Evolutionary conservation across 1,140 invertebrate species (phyloP).

Genomic region (Drosophila orena): DNA sequence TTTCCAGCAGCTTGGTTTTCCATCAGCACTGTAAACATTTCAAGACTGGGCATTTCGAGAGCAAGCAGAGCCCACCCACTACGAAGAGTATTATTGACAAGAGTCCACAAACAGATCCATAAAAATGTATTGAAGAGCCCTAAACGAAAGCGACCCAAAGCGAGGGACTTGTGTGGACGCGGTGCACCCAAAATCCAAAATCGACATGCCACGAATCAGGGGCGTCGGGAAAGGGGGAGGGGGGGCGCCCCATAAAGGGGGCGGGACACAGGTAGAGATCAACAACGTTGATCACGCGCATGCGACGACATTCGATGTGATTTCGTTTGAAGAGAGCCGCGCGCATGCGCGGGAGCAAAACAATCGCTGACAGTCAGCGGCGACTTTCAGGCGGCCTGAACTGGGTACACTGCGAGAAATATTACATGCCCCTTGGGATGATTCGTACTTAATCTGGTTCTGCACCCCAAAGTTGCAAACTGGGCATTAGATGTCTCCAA

Average conservation of each 20-base stretch:
- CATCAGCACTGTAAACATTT: constrained; percentile 1
- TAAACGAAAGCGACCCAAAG: constrained; percentile 66
- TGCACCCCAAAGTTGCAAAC: too few relatives aligned
- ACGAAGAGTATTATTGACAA: constrained; percentile 54
- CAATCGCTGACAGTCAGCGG: constrained; percentile 68
- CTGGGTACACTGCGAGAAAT: constrained; percentile 5
- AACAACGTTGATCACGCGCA: constrained; percentile 82
- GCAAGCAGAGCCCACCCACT: constrained; percentile 4
- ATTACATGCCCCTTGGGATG: neutral
- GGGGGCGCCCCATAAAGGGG: neutral
- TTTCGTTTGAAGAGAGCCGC: constrained; percentile 82
- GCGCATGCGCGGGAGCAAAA: constrained; percentile 81
- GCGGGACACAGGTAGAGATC: constrained; percentile 62
- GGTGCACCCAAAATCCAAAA: constrained; percentile 67
- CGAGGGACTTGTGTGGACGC: constrained; percentile 22
- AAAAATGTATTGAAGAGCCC: constrained; percentile 75
- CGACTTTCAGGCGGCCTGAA: constrained; percentile 28
- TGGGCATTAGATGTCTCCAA: too few relatives aligned
- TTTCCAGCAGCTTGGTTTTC: constrained; percentile 1
- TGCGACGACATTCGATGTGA: constrained; percentile 83
- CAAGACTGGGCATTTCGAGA: neutral
- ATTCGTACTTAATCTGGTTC: too few relatives aligned
- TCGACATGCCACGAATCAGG: constrained; percentile 22
- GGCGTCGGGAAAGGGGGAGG: neutral
- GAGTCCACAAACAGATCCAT: constrained; percentile 60